Conservation (phyloP, 2,888 invertebrate species). For the Chironomus riparius region DNA sequence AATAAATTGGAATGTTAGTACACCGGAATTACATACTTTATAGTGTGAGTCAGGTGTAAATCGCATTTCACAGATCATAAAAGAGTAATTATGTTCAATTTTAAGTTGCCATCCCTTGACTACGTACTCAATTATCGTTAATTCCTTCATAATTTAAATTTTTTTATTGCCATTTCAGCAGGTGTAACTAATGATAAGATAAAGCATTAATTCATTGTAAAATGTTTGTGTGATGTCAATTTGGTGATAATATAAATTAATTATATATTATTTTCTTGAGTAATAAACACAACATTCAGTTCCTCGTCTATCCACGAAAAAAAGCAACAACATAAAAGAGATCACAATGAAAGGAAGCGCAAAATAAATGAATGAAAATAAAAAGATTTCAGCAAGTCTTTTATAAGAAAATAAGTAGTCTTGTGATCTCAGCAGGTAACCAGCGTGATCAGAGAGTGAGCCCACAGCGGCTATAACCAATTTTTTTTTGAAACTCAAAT, state of each 20-base stretch:
- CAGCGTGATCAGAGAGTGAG: constrained; percentile 11
- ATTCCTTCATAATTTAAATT: background rate
- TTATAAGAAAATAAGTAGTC: constrained; percentile 10
- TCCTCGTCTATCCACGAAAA: no score
- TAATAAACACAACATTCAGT: no score
- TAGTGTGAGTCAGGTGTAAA: no score
- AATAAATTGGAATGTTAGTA: no score
- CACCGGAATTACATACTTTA: no score
- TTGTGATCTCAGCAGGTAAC: constrained; percentile 24
- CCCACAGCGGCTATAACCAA: constrained; percentile 24
- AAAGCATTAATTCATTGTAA: background rate
- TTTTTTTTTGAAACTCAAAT: background rate
- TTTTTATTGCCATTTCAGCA: background rate
- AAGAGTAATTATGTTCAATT: no score
- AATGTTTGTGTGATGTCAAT: background rate
- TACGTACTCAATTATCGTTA: no score
- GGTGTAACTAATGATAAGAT: background rate
- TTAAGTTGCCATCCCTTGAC: no score
- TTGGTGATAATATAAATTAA: background rate
- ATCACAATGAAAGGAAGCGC: background rate
- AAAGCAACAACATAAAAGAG: no score
- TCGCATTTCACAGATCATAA: no score
- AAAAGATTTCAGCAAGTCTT: background rate
- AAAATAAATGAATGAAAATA: constrained; percentile 2
- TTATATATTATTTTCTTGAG: background rate